A percentile compares a stretch with the other conserved stretches of the same genome.
These are phyloP conservation scores for Beaufortia kweichowensis DNA, from an alignment of 2,113 vertebrate species.

Conservation along the genomic window DNA sequence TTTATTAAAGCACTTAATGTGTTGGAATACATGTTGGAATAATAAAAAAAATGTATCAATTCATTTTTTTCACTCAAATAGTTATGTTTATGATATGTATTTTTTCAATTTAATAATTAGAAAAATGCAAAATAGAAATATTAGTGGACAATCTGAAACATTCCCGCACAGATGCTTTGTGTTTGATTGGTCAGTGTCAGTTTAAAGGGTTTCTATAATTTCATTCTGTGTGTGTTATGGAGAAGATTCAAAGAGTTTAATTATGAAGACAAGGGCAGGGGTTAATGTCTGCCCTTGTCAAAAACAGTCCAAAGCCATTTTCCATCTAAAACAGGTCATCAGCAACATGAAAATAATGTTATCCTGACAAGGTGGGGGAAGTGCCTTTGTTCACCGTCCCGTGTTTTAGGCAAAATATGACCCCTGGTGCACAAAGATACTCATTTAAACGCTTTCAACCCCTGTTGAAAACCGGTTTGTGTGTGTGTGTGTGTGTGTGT, in stretches of 20 bases:
- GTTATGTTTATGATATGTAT: too few species aligned
- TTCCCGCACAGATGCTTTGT: neutral
- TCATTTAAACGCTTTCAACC: too few species aligned
- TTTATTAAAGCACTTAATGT: too few species aligned
- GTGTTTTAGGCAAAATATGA: conserved; percentile 26
- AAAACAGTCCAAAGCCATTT: neutral
- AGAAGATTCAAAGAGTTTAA: conserved; percentile 1
- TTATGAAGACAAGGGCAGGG: conserved; percentile 33
- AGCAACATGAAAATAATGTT: conserved; percentile 18
- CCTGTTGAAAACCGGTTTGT: too few species aligned
- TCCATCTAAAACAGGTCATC: conserved; percentile 26
- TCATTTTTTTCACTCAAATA: too few species aligned
- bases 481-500: too few species aligned
- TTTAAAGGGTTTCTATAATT: neutral
- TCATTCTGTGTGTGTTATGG: conserved; percentile 3
- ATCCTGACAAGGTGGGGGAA: neutral
- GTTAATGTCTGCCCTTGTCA: conserved; percentile 12
- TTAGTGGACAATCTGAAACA: too few species aligned
- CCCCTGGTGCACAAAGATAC: neutral
- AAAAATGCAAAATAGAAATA: too few species aligned
- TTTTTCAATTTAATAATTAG: too few species aligned
- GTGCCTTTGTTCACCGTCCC: conserved; percentile 1
- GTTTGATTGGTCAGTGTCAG: neutral
- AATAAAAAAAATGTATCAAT: too few species aligned
- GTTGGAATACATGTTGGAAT: too few species aligned